Conservation (phyloP, 1,140 invertebrate genomes). For the Drosophila pallidifrons region DNA sequence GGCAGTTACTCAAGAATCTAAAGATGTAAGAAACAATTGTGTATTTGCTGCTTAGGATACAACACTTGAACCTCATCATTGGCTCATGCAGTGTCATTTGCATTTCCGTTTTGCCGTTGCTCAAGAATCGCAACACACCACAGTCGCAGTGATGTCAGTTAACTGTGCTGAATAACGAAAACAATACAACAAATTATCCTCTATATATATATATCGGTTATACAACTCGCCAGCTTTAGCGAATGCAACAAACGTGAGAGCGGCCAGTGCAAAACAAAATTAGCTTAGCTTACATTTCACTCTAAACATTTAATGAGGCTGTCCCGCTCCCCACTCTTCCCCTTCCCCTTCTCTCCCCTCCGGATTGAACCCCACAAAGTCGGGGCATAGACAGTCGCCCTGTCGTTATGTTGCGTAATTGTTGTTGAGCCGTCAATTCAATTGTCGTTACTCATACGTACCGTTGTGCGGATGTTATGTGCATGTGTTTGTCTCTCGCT, state of each 20-base stretch:
- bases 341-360: constrained; percentile 7
- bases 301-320: constrained; percentile 69
- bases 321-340: constrained; percentile 13
- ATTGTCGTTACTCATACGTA: constrained; percentile 80
- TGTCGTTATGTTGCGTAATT: constrained; percentile 62
- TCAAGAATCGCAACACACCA: constrained; percentile 21
- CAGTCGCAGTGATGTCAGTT: constrained; percentile 15
- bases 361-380: background rate
- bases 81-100: constrained; percentile 18
- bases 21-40: too few relatives aligned
- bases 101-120: constrained; percentile 25
- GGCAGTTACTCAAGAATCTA: too few relatives aligned
- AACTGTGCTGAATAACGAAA: constrained; percentile 15
- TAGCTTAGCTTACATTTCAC: constrained; percentile 72
- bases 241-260: constrained; percentile 30
- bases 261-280: constrained; percentile 51
- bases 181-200: constrained; percentile 20
- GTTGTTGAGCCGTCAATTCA: constrained; percentile 79
- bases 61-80: background rate
- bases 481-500: constrained; percentile 1
- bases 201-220: constrained; percentile 15
- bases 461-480: constrained; percentile 67
- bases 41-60: too few relatives aligned
- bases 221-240: constrained; percentile 3
- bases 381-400: background rate